These are phyloP conservation scores for Taphrorychus bicolor DNA, from an alignment of 2,888 invertebrate species.

Conservation along the genomic window DNA sequence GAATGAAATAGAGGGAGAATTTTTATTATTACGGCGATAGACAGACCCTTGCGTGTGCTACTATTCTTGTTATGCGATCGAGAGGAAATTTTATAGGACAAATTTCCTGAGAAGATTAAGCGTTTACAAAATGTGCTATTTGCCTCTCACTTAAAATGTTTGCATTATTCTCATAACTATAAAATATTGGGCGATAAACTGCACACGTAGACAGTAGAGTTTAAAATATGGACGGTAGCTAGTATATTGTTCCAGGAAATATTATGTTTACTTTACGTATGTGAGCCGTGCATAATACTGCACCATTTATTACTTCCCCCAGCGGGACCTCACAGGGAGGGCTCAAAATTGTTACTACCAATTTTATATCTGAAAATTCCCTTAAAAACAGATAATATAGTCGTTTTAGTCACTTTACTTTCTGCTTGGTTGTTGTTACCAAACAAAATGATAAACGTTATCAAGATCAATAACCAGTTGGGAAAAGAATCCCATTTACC, in stretches of 20 bases:
- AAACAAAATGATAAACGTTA: too few relatives aligned
- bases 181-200: background rate
- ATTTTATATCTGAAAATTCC: too few relatives aligned
- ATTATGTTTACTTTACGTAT: background rate
- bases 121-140: background rate
- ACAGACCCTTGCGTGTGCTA: background rate
- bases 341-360: too few relatives aligned
- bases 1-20: background rate
- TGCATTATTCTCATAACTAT: too few relatives aligned
- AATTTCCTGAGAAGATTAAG: background rate
- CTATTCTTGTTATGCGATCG: background rate
- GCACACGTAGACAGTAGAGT: background rate
- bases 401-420: too few relatives aligned
- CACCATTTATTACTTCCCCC: too few relatives aligned
- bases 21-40: background rate
- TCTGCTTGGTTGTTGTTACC: too few relatives aligned
- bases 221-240: background rate
- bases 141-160: background rate
- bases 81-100: background rate
- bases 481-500: too few relatives aligned
- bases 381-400: too few relatives aligned
- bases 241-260: background rate
- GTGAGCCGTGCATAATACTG: too few relatives aligned
- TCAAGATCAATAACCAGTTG: too few relatives aligned
- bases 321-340: too few relatives aligned